Evolutionary conservation across 2,113 vertebrate species (phyloP).

Genomic region (Aegotheles bennettii): DNA sequence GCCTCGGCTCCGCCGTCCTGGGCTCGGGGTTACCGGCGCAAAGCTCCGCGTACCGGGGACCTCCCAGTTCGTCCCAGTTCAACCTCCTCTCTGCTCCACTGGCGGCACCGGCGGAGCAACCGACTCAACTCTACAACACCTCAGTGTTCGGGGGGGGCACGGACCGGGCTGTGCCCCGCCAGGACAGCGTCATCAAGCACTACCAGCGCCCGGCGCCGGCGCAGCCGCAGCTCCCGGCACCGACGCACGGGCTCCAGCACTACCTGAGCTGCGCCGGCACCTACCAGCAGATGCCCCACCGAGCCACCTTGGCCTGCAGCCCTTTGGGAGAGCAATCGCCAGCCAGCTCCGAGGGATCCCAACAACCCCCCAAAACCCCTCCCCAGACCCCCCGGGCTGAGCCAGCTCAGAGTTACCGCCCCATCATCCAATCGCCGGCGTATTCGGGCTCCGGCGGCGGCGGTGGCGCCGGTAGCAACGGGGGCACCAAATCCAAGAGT

Average conservation of each 20-base stretch:
- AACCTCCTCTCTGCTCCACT: constrained; percentile 90
- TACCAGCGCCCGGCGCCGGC: constrained; percentile 88
- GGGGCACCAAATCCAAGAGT: constrained; percentile 62
- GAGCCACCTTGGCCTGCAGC: constrained; percentile 85
- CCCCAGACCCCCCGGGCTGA: not conserved
- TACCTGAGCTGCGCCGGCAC: constrained; percentile 90
- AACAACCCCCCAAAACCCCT: constrained; percentile 27
- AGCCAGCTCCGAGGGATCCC: constrained; percentile 68
- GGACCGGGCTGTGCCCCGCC: constrained; percentile 84
- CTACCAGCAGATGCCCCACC: constrained; percentile 85
- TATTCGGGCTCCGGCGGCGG: constrained; percentile 47
- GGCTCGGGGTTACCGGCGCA: constrained; percentile 62
- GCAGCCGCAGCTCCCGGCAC: constrained; percentile 74
- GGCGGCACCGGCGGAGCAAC: constrained; percentile 79
- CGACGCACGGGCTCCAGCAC: constrained; percentile 88
- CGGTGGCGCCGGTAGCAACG: constrained; percentile 33
- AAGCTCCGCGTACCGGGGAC: constrained; percentile 69
- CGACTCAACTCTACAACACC: constrained; percentile 87
- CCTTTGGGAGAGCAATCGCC: constrained; percentile 89
- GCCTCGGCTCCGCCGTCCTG: constrained; percentile 78
- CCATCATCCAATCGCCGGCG: constrained; percentile 89
- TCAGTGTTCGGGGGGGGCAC: constrained; percentile 78
- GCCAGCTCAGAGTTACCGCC: constrained; percentile 77
- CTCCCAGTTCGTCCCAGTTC: constrained; percentile 83
- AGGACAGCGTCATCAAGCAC: constrained; percentile 96